Percentiles rank a stretch among this genome's conserved stretches.
phyloP scores from a whole-genome alignment of 2,113 vertebrate genomes.

The Sarotherodon lohbergeri region DNA sequence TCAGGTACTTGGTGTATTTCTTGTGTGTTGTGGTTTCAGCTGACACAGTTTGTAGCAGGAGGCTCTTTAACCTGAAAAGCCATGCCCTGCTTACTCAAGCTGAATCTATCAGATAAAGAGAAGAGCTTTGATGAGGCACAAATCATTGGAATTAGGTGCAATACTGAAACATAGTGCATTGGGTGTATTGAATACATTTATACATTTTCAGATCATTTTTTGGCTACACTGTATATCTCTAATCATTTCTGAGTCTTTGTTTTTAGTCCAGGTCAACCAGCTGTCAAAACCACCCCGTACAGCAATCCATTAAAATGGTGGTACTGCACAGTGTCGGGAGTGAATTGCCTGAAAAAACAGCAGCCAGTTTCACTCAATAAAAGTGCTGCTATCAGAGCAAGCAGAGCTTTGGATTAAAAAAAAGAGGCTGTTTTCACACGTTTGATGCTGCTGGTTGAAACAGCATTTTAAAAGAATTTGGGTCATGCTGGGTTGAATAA shows the following conservation, averaged over 20 bases:
- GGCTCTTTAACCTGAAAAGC: neutral
- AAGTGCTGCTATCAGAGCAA: neutral
- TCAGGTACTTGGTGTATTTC: neutral
- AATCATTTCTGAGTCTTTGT: neutral
- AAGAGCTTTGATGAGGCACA: neutral
- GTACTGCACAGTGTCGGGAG: neutral
- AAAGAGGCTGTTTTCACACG: neutral
- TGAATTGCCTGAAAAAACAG: neutral
- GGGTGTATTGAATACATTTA: neutral
- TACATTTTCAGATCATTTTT: rapidly evolving
- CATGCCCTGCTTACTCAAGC: neutral
- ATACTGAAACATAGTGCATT: neutral
- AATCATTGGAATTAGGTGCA: neutral
- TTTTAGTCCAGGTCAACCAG: neutral
- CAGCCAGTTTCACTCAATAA: neutral
- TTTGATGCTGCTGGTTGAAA: neutral
- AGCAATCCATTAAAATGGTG: neutral
- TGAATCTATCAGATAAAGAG: neutral
- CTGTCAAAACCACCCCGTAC: neutral
- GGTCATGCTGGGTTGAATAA: neutral
- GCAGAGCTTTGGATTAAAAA: neutral
- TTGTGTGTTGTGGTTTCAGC: neutral
- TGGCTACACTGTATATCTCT: neutral
- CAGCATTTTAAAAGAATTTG: neutral
- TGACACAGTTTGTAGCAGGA: neutral